Base-by-base conservation (phyloP, 2,113 vertebrate genomes). In the Crotophaga sulcirostris region DNA sequence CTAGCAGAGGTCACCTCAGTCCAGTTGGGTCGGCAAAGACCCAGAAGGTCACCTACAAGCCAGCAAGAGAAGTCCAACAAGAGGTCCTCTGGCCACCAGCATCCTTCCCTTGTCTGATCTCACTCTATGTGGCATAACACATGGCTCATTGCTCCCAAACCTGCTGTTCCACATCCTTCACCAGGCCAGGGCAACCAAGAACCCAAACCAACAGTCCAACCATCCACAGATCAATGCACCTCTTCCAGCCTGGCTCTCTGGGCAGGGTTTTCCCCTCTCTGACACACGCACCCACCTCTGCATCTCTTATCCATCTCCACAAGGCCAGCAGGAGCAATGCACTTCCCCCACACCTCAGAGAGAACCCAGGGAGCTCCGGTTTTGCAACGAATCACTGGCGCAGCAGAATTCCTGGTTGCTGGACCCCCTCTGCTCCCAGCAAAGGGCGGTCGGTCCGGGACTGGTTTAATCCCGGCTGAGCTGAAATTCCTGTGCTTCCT, bases 321-420 rank as follows among this genome's bases (percentile, higher is more conserved):
- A 33, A 34, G 20, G 38, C 31, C 38, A 12, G 19, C 3, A 1
- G n/a, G 17, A 75, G 31, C 55, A 34, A 38, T 34, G 75, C 0
- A 0, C 47, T 60, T 9, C 29, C 58, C 47, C 7, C 36, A 36
- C 0, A 44, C 11, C 66, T 45, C 69, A n/a, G 6, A 47, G 38
- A 1, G 4, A 81, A 69, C 24, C n/a, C 0, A 0, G 3, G 63
- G 29, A 88, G 34, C 52, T 90, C n/a, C 25, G 0, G 1, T 21
- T 38, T 56, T 56, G 40, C 54, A 24, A n/a, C 1, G 0, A 38
- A 9, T 2, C 20, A 8, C 12, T 23, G 31, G 51, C 56, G 17
- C 29, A 51, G 36, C 7, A 55, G 9, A 12, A 54, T 34, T 74
- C 47, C 47, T 13, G 3, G 16, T 10, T 25, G 45, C 73, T 40